A percentile compares a stretch with the other conserved stretches of the same genome.
Conservation (phyloP, 2,797 vertebrate species). For the Chloroceryle amazona region DNA sequence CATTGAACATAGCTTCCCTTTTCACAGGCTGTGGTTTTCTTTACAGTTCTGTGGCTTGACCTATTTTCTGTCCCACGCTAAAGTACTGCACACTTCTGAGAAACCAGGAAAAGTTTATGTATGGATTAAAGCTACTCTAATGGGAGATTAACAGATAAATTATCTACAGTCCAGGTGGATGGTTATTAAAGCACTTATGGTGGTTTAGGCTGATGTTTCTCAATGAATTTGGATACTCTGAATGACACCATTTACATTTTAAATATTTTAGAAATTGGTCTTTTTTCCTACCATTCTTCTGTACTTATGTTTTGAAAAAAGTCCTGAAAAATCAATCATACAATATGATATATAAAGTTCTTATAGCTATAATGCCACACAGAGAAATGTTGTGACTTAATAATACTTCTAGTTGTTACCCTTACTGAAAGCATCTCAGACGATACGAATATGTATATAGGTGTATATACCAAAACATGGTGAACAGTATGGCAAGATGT, state of each 20-base stretch:
- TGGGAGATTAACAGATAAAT: neutral
- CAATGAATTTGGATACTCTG: neutral
- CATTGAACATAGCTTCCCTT: neutral
- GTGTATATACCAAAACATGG: slow-evolving; percentile 42
- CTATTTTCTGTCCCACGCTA: neutral
- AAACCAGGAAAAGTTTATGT: neutral
- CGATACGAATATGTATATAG: slow-evolving; percentile 16
- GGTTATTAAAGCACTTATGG: slow-evolving; percentile 24
- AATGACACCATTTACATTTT: slow-evolving; percentile 32
- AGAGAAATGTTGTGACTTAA: neutral
- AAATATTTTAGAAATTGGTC: slow-evolving; percentile 15
- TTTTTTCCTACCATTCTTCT: slow-evolving; percentile 27
- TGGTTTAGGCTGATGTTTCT: neutral
- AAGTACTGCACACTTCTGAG: neutral
- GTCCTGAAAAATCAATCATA: neutral
- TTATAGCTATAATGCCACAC: neutral
- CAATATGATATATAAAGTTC: neutral
- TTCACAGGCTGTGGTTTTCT: neutral
- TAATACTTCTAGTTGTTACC: neutral
- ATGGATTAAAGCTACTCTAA: slow-evolving; percentile 16
- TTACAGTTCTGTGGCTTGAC: neutral
- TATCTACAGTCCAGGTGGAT: neutral
- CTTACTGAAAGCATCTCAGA: neutral
- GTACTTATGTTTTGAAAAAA: neutral
- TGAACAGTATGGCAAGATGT: neutral